Base-by-base conservation (phyloP, 2,113 vertebrate genomes). In the Sylvia atricapilla region DNA sequence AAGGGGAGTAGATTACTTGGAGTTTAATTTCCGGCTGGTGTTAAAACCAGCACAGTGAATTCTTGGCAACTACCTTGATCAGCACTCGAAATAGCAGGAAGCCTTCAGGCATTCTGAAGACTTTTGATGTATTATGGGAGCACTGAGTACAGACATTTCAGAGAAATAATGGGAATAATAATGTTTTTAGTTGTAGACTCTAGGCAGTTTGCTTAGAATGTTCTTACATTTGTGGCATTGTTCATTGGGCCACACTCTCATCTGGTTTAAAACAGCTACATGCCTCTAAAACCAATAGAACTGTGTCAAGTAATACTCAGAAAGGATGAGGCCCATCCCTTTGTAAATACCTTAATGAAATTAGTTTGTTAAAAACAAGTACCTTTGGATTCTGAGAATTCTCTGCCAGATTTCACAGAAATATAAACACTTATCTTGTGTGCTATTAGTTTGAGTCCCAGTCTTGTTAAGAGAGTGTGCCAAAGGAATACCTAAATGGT, bases 401-500 rank as follows among this genome's bases (percentile, higher is more conserved):
- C 72, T 33, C 14, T 8, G 3, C 5, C 13, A 39, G 46, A 60
- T 90, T 72, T 92, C 60, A 53, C 88, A 95, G 85, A 92, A 90
- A 62, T 59, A 49, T 33, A 91, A 77, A 30, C 53, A 49, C 3
- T 68, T 89, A 66, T 1, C 11, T 53, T 56, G 35, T 67, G 43
- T 94, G 79, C 33, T 80, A 74, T 87, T 87, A 62, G 39, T 93
- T 39, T 94, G 52, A 52, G 49, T 58, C 41, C 58, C 19, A 75
- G 78, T 46, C n/a, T 64, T 35, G 4, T 73, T 69, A 49, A 37
- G 50, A 87, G 37, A 47, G 10, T 43, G 47, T 89, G 84, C 72
- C 93, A 93, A 95, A 97, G 90, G 94, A 96, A 94, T 95, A 83
- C 84, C 92, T 90, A 96, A 90, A 95, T 31, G 46, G 7, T 95